Base-by-base conservation (phyloP, 2,797 vertebrate species). In the Numenius phaeopus region DNA sequence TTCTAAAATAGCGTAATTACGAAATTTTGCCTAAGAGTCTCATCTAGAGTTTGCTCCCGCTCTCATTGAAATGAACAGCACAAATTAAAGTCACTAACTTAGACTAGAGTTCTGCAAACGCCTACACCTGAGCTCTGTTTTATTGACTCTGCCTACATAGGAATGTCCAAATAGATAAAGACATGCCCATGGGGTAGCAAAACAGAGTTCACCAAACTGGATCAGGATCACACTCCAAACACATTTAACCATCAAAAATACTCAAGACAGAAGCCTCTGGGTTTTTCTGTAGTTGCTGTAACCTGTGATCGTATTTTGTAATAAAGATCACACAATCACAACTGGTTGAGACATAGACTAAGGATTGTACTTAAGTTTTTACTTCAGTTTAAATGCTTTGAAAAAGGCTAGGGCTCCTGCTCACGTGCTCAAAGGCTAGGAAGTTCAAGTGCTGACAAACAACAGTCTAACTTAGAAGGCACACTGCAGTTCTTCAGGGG, bases 11-110 rank as follows among this genome's bases (percentile, higher is more conserved):
- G 70, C n/a, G 2, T 26, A 39, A 57, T 79, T 49, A 85, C 1
- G 4, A 94, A 70, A 91, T 89, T 94, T 77, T 89, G 61, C 61
- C 87, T 55, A 67, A 94, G 55, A 84, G 32, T 70, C 52, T 91
- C 50, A 79, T 67, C 46, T 71, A 65, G 39, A 89, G 75, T 81
- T 88, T 95, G 44, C 39, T 88, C 30, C 80, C 2, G 6, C 57
- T 95, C 21, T 88, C n/a, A 27, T 0, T 50, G 39, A 88, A 83
- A 89, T 47, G 49, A 81, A 21, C 64, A 59, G 37, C 26, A 49
- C 64, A 64, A 89, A 88, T 21, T 65, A 76, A 89, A 90, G 77
- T 62, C 73, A 82, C 62, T 54, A 47, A 54, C 21, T 79, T 46
- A 78, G 54, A 75, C 64, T 17, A 21, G 29, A 64, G 39, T n/a